These are phyloP conservation scores for Alsophila aescularia DNA, from an alignment of 2,888 invertebrate genomes.

Conservation along the genomic window DNA sequence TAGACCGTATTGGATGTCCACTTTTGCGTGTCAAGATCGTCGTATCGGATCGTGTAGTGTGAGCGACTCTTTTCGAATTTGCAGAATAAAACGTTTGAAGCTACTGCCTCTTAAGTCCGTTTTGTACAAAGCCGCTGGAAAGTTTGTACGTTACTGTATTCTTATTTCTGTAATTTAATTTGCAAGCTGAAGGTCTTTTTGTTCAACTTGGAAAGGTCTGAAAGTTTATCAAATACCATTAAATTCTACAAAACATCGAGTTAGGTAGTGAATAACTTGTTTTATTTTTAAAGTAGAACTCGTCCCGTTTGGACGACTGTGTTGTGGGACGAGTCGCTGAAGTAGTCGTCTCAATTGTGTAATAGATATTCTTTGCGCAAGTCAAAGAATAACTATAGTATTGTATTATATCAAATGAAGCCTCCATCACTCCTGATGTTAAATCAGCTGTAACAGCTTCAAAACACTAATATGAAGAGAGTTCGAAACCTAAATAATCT, in stretches of 20 bases:
- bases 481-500: too few relatives aligned
- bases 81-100: constrained; percentile 23
- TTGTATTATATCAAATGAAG: too few relatives aligned
- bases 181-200: constrained; percentile 42
- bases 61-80: background rate
- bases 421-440: too few relatives aligned
- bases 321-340: too few relatives aligned
- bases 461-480: too few relatives aligned
- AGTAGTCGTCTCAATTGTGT: too few relatives aligned
- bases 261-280: background rate
- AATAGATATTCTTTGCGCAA: too few relatives aligned
- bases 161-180: constrained; percentile 54
- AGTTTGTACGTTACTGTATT: constrained; percentile 51
- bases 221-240: constrained; percentile 30
- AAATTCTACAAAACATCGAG: background rate
- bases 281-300: background rate
- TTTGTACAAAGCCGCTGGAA: constrained; percentile 48
- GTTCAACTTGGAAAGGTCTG: constrained; percentile 29
- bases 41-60: background rate
- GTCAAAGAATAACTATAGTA: too few relatives aligned
- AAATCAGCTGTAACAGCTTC: too few relatives aligned
- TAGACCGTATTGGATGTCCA: too few relatives aligned
- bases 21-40: background rate
- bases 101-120: constrained; percentile 36
- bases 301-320: too few relatives aligned